These are phyloP conservation scores for Prosopocoilus inquinatus DNA, from an alignment of 2,888 invertebrate genomes.

Conservation along the genomic window DNA sequence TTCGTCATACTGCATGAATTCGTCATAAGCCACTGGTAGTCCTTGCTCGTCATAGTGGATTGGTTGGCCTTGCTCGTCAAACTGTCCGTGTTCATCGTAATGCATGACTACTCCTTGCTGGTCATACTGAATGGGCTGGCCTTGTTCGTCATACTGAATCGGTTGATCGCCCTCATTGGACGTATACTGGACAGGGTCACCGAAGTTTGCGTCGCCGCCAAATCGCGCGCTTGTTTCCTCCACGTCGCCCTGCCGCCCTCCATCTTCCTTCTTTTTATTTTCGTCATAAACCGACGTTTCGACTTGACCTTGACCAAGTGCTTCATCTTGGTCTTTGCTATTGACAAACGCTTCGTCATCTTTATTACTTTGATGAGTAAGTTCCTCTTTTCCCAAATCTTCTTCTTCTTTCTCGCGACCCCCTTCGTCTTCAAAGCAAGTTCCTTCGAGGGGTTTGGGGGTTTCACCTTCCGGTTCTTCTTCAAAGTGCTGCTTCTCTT, in stretches of 20 bases:
- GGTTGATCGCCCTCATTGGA: slow-evolving; percentile 14
- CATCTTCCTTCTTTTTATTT: not conserved
- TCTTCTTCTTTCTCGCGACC: no score
- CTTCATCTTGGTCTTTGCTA: not conserved
- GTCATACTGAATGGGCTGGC: slow-evolving; percentile 32
- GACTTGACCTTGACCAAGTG: not conserved
- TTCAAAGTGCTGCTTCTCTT: not conserved
- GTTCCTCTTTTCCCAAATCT: not conserved
- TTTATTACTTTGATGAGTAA: slow-evolving; percentile 1
- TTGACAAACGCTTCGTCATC: not conserved
- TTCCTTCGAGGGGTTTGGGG: not conserved
- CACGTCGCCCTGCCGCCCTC: no score
- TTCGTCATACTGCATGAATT: slow-evolving; percentile 17
- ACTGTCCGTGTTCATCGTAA: slow-evolving; percentile 9
- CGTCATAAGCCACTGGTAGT: not conserved
- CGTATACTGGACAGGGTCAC: not conserved
- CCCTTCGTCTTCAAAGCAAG: no score
- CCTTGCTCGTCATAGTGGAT: not conserved
- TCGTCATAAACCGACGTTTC: not conserved
- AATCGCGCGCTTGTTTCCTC: not conserved
- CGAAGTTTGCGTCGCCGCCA: not conserved
- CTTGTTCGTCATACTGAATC: slow-evolving; percentile 26
- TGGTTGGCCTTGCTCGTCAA: slow-evolving; percentile 18
- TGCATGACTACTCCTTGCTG: slow-evolving; percentile 28
- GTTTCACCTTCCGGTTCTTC: not conserved